Evolutionary conservation across 1,140 invertebrate species (phyloP), one percentile per base, ranked within the genome.

Genomic region (Bombus polaris): DNA sequence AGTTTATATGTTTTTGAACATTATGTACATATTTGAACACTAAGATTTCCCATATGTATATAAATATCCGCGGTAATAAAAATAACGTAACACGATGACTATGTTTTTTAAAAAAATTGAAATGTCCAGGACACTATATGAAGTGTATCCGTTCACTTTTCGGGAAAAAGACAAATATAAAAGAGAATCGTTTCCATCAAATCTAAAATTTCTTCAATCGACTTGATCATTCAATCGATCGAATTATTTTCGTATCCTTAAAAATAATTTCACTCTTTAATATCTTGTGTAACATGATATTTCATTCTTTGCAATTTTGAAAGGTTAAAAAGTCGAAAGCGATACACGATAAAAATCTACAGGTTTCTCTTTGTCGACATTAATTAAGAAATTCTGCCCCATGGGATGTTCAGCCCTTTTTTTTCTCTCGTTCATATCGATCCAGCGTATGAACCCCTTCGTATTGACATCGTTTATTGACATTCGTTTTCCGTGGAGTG

Each of bases 361-460:
- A 42, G 83, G 32, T 28, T 53, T 65, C n/a, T 44, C n/a, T 28
- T 35, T 22, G 3, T 44, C 39, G 65, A 75, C 32, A 4, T 53
- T 53, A 15, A 75, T 62, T 35, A 74, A 65, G 47, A 39, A 62
- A 79, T 28, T 37, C 35, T 71, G 13, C 28, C 47, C 32, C 32
- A 22, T 6, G 9, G n/a, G 65, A n/a, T 57, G 28, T 32, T 22
- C 28, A 35, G 44, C 35, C 39, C 22, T 9, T 10, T 39, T 39
- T 12, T 13, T 22, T n/a, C 8, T 32, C 39, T 25, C 85, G 85
- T 83, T 80, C 90, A 89, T 91, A 88, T 88, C 89, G 87, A 91
- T 90, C 84, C 83, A 86, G 85, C 89, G 88, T 86, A 84, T 89
- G 86, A 88, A 84, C 87, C 62, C 80, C 70, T n/a, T 80, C 53